Evolutionary conservation across 2,888 invertebrate species (phyloP).

Genomic region (Patella depressa): DNA sequence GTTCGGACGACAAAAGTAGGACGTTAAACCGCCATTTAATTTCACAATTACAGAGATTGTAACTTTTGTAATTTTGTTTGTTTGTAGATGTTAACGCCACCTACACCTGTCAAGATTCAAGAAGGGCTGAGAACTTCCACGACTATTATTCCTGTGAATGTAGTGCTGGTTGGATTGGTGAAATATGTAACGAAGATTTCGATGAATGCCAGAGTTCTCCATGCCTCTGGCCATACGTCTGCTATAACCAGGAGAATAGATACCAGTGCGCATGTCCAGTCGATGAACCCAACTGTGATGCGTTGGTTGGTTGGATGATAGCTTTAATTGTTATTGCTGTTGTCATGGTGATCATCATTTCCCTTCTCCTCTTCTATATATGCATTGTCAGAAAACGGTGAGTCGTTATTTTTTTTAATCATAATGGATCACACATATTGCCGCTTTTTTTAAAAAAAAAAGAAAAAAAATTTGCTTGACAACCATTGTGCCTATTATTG

Average conservation of each 20-base stretch:
- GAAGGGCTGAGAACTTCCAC: slow-evolving; percentile 25
- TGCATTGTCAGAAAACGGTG: slow-evolving; percentile 19
- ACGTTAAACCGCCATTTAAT: too few species aligned
- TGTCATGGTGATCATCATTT: neutral
- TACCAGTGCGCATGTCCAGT: slow-evolving; percentile 30
- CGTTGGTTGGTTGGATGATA: slow-evolving; percentile 34
- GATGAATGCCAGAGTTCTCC: slow-evolving; percentile 24
- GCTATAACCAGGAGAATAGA: slow-evolving; percentile 25
- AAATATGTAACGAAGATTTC: slow-evolving; percentile 22
- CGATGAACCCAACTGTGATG: slow-evolving; percentile 32
- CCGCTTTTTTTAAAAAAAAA: too few species aligned
- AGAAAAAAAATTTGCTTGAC: too few species aligned
- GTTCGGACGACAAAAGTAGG: too few species aligned
- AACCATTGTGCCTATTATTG: too few species aligned
- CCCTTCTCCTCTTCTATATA: slow-evolving; percentile 5
- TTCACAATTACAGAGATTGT: too few species aligned
- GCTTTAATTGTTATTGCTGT: slow-evolving; percentile 25
- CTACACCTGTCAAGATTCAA: slow-evolving; percentile 27
- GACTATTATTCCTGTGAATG: slow-evolving; percentile 27
- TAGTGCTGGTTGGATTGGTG: slow-evolving; percentile 17
- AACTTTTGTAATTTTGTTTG: too few species aligned
- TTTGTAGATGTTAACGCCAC: neutral
- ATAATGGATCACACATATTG: too few species aligned
- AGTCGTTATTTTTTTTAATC: neutral
- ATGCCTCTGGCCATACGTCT: slow-evolving; percentile 28